Conservation (phyloP, 2,888 invertebrate genomes). For the Apamea crenata region DNA sequence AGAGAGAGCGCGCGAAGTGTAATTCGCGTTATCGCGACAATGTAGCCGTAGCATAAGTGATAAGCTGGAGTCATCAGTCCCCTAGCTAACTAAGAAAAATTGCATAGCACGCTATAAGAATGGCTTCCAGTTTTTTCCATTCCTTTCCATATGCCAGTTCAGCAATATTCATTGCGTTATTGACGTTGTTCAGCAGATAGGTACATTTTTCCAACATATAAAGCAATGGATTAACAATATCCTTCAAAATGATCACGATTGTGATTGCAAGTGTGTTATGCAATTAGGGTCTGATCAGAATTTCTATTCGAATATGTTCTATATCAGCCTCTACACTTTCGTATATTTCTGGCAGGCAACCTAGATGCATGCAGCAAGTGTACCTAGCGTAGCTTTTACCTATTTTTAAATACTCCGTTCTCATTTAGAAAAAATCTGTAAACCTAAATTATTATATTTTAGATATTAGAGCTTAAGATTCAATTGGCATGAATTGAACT, state of each 20-base stretch:
- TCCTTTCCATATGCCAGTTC: too few relatives aligned
- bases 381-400: not conserved
- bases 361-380: conserved; percentile 32
- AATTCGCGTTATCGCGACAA: too few relatives aligned
- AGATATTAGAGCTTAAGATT: not conserved
- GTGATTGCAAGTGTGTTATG: not conserved
- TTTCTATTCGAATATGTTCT: not conserved
- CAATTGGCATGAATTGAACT: not conserved
- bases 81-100: too few relatives aligned
- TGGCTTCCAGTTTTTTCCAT: too few relatives aligned
- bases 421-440: conserved; percentile 6
- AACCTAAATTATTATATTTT: not conserved
- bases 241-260: too few relatives aligned
- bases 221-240: not conserved
- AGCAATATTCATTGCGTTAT: too few relatives aligned
- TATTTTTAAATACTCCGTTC: conserved; percentile 5
- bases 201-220: too few relatives aligned
- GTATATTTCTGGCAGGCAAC: conserved; percentile 33
- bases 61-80: too few relatives aligned
- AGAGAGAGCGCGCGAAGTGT: too few relatives aligned
- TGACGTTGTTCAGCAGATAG: too few relatives aligned
- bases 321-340: not conserved
- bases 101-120: too few relatives aligned
- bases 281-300: not conserved
- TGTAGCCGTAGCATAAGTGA: too few relatives aligned